Percentiles rank a stretch among this genome's conserved stretches.
phyloP scores from a whole-genome alignment of 1,140 invertebrate genomes.

The Vanessa tameamea region DNA sequence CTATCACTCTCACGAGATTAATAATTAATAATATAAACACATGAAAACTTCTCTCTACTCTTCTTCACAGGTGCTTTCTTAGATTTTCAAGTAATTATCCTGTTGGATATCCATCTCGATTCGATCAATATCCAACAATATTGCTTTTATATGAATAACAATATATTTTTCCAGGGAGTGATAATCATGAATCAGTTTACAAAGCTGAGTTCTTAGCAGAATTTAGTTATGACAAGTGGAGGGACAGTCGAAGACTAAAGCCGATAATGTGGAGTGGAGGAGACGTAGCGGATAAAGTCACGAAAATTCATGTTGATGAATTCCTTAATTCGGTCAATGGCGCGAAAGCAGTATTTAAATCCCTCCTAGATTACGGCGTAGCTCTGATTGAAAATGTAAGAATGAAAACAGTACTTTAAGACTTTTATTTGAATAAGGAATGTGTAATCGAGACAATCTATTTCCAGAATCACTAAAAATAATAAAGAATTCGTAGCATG shows the following conservation, averaged over 20 bases:
- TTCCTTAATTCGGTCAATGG: conserved; percentile 64
- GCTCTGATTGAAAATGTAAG: conserved; percentile 61
- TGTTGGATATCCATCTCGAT: neutral
- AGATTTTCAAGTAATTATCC: neutral
- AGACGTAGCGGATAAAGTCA: conserved; percentile 53
- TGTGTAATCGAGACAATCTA: too few relatives aligned
- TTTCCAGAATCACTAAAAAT: too few relatives aligned
- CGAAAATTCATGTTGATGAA: conserved; percentile 54
- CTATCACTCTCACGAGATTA: too few relatives aligned
- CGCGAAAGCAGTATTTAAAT: conserved; percentile 63
- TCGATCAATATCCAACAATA: too few relatives aligned
- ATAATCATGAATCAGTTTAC: conserved; percentile 73
- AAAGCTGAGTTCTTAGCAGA: conserved; percentile 64
- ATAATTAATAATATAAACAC: neutral
- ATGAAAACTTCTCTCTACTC: neutral
- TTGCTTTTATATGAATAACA: too few relatives aligned
- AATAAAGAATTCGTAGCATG: too few relatives aligned
- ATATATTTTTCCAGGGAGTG: conserved; percentile 62
- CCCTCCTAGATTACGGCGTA: conserved; percentile 75
- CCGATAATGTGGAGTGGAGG: conserved; percentile 63
- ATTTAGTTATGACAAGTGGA: conserved; percentile 64
- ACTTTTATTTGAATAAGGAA: too few relatives aligned
- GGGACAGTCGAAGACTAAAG: conserved; percentile 42
- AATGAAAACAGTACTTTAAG: conserved; percentile 13
- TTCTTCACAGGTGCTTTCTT: neutral